Evolutionary conservation across 2,797 vertebrate species (phyloP), one percentile per base, ranked within the genome.

Genomic region (Odontamblyopus rebecca): DNA sequence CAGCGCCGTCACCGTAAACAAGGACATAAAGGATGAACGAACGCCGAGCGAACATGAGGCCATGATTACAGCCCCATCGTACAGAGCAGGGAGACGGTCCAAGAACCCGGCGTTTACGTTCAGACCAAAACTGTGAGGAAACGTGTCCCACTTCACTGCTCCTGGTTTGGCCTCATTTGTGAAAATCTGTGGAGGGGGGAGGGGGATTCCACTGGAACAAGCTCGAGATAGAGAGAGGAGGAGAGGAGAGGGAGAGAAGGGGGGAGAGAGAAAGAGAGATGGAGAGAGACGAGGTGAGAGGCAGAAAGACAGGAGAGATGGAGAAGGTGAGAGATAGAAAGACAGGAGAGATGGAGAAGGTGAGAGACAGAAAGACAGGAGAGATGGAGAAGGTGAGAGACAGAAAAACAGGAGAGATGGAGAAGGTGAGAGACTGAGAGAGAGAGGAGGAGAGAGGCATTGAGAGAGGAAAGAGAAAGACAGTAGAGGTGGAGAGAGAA

Each of bases 181-280:
- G 75, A 74, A 78, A 75, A 18, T 11, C 63, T 65, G 63, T 44
- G 1, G 18, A 62, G 9, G 56, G n/a, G 66, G 71, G 77, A 57
- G 62, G 78, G 82, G 73, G 74, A 85, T 88, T 85, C 86, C 85
- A 82, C 88, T 85, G 86, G 83, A 86, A 85, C 66, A 82, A 82
- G 80, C 72, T 74, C 6, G 6, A 35, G 6, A 35, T 35, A 27
- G 30, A 61, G 59, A 27, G 56, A 4, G 23, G 23, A 23, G 23
- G 23, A 23, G 23, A 23, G 23, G 23, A 23, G 23, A 23, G 23
- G 23, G 23, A 23, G 23, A 23, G 23, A 23, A 23, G 23, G 23
- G 1, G 23, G 23, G 23, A 23, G 23, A 23, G 23, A 23, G 53
- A 35, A 26, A 23, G 32, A 6, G 6, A 35, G 6, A 35, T 35